These are phyloP conservation scores for Peromyscus eremicus DNA, from an alignment of 2,797 vertebrate species.

Conservation along the genomic window DNA sequence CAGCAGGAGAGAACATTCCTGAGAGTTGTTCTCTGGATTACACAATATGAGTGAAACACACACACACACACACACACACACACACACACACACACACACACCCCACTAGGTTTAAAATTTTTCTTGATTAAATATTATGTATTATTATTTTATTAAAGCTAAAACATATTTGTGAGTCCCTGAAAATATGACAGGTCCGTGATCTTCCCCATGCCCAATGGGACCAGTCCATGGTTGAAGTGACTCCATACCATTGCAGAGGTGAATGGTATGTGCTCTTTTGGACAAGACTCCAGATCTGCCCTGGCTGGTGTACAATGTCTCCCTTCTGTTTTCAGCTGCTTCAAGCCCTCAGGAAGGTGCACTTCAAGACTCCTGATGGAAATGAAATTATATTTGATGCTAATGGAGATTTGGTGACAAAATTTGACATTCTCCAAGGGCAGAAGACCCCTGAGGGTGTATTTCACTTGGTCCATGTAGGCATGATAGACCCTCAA, in stretches of 20 bases:
- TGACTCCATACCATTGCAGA: no score
- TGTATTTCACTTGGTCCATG: not conserved
- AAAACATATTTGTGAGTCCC: not conserved
- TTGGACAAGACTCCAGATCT: not conserved
- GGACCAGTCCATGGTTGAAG: no score
- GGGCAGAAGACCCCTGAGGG: not conserved
- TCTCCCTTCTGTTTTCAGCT: not conserved
- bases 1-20: not conserved
- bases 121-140: not conserved
- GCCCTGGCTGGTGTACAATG: no score
- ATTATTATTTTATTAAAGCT: not conserved
- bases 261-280: not conserved
- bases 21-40: not conserved
- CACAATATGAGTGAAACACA: not conserved
- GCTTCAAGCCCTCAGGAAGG: conserved; percentile 29
- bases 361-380: conserved; percentile 13
- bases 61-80: no score
- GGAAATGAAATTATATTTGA: conserved; percentile 2
- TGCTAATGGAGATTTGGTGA: conserved; percentile 28
- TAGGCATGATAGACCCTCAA: not conserved
- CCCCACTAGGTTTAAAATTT: not conserved
- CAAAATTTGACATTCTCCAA: conserved; percentile 17
- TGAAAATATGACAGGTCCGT: not conserved
- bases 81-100: not conserved
- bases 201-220: no score